Base-by-base conservation (phyloP, 2,888 invertebrate species). In the Incurvaria masculella region DNA sequence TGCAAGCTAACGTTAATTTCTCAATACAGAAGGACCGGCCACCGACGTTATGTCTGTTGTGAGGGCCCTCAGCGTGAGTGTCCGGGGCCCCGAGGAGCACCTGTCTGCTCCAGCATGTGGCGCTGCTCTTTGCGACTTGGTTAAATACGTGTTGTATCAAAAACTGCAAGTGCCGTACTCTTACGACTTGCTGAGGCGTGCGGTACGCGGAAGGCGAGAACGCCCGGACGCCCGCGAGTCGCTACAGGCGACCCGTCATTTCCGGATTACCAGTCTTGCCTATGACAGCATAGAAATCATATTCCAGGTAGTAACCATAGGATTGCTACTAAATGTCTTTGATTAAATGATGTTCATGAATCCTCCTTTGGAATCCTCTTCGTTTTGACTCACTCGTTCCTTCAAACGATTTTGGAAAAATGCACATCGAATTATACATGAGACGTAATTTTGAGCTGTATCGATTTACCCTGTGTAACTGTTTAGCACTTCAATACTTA, bases 131-230 rank as follows among this genome's bases (percentile, higher is more conserved):
- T 33, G 33, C 14, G 33, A 33, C 14, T n/a, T 33, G 11, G 33
- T 33, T 8, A 33, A 33, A 11, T 33, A 33, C 55, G 63, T 83
- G 41, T 65, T 75, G 0, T 82, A 81, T 65, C 82, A 83, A 61
- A 79, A 81, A 60, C 63, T 80, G 39, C 83, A 79, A 62, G 79
- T 79, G 58, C 80, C 80, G 0, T 80, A 79, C 53, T 64, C 68
- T 0, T 80, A 79, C 52, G 72, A 73, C 51, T 78, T 78, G 72
- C 55, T 80, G 26, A 80, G 80, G 54, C 72, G 74, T 57, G 61
- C 73, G 21, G 62, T 80, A 26, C 72, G 57, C 44, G 73, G 66
- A 47, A 58, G 56, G 16, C 55, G 53, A 46, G 60, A 64, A 48
- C 59, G 64, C 40, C 57, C 55, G 11, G 52, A 61, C 6, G 55